Conservation (phyloP, 2,797 vertebrate genomes). For the Ctenochaetus hawaiiensis region DNA sequence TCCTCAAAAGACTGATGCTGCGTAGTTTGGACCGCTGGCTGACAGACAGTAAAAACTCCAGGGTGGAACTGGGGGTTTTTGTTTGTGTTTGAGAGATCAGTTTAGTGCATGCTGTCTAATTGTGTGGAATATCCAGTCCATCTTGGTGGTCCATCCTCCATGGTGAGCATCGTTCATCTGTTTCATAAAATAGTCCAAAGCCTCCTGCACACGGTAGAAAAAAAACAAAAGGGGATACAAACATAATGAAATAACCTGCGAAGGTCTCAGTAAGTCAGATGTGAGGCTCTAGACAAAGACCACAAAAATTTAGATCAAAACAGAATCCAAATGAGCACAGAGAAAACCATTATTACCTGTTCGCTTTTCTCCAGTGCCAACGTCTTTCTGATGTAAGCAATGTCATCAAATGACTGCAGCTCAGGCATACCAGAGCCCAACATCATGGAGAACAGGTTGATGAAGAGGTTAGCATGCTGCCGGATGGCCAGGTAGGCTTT, state of each 20-base stretch:
- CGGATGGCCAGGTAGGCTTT: constrained; percentile 98
- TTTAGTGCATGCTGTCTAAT: constrained; percentile 99
- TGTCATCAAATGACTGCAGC: constrained; percentile 90
- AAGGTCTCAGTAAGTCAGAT: neutral
- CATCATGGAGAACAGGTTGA: constrained; percentile 91
- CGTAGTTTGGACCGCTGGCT: no score
- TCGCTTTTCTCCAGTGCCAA: constrained; percentile 91
- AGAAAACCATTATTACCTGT: constrained; percentile 78
- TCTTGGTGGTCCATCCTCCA: constrained; percentile 98
- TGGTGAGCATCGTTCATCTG: constrained; percentile 98
- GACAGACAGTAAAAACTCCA: no score
- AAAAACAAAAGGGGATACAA: neutral
- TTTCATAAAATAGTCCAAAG: constrained; percentile 97
- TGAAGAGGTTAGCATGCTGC: constrained; percentile 96
- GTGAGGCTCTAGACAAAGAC: neutral
- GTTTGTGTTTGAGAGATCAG: constrained; percentile 80
- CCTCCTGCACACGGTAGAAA: constrained; percentile 91
- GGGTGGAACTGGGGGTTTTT: no score
- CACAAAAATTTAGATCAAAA: neutral
- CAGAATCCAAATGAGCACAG: neutral
- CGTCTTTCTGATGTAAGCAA: constrained; percentile 89
- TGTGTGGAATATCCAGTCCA: constrained; percentile 99
- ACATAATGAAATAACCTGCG: neutral
- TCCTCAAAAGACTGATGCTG: no score
- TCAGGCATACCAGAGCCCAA: constrained; percentile 90